A percentile compares a stretch with the other conserved stretches of the same genome.
These are phyloP conservation scores for Yponomeuta evonymella DNA, from an alignment of 2,888 invertebrate genomes.

Conservation along the genomic window DNA sequence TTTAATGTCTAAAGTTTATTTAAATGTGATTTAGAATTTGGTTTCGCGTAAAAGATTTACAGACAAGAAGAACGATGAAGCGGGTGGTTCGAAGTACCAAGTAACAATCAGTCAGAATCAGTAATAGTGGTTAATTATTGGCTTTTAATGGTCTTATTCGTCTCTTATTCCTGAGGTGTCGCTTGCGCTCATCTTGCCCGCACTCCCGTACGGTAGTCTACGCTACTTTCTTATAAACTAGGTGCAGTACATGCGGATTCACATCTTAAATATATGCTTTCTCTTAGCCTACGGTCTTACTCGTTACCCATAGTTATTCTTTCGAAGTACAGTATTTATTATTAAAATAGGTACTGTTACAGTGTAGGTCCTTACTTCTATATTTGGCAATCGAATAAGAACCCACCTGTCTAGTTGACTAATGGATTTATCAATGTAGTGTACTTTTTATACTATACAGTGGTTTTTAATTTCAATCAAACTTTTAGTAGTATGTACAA, in stretches of 20 bases:
- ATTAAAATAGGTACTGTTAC: background rate
- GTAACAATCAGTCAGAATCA: constrained; percentile 1
- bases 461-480: background rate
- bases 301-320: constrained; percentile 58
- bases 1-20: constrained; percentile 45
- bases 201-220: constrained; percentile 42
- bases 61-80: constrained; percentile 30
- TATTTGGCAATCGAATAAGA: constrained; percentile 13
- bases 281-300: constrained; percentile 35
- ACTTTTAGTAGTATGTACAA: background rate
- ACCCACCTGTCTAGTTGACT: background rate
- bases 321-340: constrained; percentile 1
- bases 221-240: constrained; percentile 61
- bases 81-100: background rate
- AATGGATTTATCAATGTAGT: constrained; percentile 6
- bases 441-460: background rate
- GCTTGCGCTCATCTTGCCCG: constrained; percentile 35
- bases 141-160: background rate
- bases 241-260: constrained; percentile 67
- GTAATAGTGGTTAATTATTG: background rate
- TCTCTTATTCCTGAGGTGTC: background rate
- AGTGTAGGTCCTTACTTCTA: constrained; percentile 1
- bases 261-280: constrained; percentile 31
- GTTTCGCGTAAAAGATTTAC: constrained; percentile 52
- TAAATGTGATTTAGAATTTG: constrained; percentile 73